Conservation (phyloP, 2,113 vertebrate species). For the Ondatra zibethicus region DNA sequence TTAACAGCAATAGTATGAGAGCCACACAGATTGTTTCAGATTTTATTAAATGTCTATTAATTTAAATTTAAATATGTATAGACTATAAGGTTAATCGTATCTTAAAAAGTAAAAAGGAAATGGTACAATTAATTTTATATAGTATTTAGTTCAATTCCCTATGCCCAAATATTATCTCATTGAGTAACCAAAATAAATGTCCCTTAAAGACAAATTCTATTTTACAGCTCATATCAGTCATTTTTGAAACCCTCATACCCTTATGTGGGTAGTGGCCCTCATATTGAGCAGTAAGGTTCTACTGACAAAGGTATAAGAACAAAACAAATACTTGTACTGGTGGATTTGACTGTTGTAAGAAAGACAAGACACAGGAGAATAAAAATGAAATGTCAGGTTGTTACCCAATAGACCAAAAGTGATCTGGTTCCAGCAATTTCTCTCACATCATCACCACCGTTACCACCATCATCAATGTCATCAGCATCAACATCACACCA, state of each 20-base stretch:
- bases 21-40: not conserved
- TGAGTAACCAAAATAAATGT: not conserved
- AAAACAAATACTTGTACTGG: not conserved
- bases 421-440: not conserved
- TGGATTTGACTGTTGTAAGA: not conserved
- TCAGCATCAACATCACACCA: not conserved
- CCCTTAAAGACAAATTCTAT: not conserved
- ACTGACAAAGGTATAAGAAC: too few species aligned
- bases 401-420: not conserved
- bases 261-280: not conserved
- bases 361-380: not conserved
- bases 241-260: not conserved
- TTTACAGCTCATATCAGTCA: not conserved
- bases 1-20: constrained; percentile 13
- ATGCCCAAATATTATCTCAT: not conserved
- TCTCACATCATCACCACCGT: not conserved
- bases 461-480: not conserved
- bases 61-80: not conserved
- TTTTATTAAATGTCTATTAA: not conserved
- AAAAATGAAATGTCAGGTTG: constrained; percentile 3
- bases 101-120: constrained; percentile 16
- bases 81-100: not conserved
- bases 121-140: constrained; percentile 28
- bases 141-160: not conserved
- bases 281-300: not conserved